Evolutionary conservation across 1,140 invertebrate genomes (phyloP), one percentile per base, ranked within the genome.

Genomic region (Drosophila leontia): DNA sequence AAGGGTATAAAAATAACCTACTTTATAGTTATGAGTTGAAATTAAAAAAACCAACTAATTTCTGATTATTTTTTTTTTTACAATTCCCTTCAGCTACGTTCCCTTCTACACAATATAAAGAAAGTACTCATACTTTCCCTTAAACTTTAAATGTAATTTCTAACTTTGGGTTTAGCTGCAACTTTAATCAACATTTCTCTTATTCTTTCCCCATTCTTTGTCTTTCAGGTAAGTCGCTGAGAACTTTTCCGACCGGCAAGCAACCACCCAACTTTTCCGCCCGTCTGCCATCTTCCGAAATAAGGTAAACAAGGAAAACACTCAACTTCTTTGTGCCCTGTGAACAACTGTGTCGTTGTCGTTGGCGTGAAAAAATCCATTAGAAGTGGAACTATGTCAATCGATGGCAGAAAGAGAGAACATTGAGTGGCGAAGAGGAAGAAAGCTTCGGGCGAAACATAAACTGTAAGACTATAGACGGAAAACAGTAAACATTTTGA

Each of bases 331-430:
- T 74, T 74, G 70, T 70, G 63, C 67, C 48, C 39, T 56, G 39
- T 23, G 47, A 72, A 60, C 82, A 75, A 88, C 86, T 83, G 84
- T 88, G 80, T 88, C 84, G 84, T 56, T 71, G 70, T 72, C 68
- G 70, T 44, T 88, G 84, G 84, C 72, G 85, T 90, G 84, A 88
- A 88, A 88, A 88, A 88, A 88, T 88, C 84, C 84, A 88, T 88
- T 88, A 88, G 84, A 83, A 88, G 74, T 75, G 71, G 71, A 88
- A 88, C 84, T 87, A 84, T 88, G 84, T 88, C 84, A 88, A 90
- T 90, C 85, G 84, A 88, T 88, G 76, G 53, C 37, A 60, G 80
- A 70, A 75, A 77, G 84, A 83, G 82, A 69, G 62, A 65, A 64
- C 74, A 75, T 39, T 56, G 78, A 85, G 79, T 76, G 67, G 62